Percentiles rank a stretch among this genome's conserved stretches.
These are phyloP conservation scores for Zaprionus taronus DNA, from an alignment of 1,140 invertebrate species.

Conservation along the genomic window DNA sequence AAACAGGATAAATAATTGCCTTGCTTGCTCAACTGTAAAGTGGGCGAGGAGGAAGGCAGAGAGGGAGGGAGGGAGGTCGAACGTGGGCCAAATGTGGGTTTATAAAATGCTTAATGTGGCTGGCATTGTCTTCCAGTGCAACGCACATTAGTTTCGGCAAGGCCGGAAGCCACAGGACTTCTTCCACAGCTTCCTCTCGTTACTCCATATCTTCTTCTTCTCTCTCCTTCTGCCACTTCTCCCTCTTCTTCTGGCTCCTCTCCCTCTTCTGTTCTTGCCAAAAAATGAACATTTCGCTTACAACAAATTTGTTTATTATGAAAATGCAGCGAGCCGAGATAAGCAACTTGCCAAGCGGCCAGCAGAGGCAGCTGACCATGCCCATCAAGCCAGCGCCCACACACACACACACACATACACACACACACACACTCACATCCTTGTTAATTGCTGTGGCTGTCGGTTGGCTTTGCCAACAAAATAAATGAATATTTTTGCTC, in stretches of 20 bases:
- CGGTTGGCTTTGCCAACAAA: slow-evolving; percentile 64
- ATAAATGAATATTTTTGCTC: slow-evolving; percentile 69
- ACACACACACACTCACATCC: slow-evolving; percentile 12
- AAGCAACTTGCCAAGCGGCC: slow-evolving; percentile 76
- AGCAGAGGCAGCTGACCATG: slow-evolving; percentile 47
- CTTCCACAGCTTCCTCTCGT: slow-evolving; percentile 20
- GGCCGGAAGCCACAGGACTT: slow-evolving; percentile 41
- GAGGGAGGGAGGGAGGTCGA: background rate
- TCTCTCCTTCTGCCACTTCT: slow-evolving; percentile 22
- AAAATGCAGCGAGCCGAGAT: slow-evolving; percentile 79
- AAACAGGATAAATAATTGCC: slow-evolving; percentile 79
- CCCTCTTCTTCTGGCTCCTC: background rate
- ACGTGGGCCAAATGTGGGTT: background rate
- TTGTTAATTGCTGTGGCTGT: slow-evolving; percentile 78
- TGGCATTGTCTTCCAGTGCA: slow-evolving; percentile 76
- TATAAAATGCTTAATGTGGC: slow-evolving; percentile 63
- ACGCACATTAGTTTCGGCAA: slow-evolving; percentile 70
- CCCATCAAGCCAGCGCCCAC: background rate
- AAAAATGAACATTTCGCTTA: slow-evolving; percentile 31
- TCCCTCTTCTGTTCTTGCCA: slow-evolving; percentile 7
- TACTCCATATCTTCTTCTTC: too few relatives aligned
- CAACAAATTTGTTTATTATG: slow-evolving; percentile 81
- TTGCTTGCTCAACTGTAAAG: slow-evolving; percentile 76
- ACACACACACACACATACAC: slow-evolving; percentile 8
- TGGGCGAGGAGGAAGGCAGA: background rate